Conservation (phyloP, 2,113 vertebrate species). For the Cacatua alba region DNA sequence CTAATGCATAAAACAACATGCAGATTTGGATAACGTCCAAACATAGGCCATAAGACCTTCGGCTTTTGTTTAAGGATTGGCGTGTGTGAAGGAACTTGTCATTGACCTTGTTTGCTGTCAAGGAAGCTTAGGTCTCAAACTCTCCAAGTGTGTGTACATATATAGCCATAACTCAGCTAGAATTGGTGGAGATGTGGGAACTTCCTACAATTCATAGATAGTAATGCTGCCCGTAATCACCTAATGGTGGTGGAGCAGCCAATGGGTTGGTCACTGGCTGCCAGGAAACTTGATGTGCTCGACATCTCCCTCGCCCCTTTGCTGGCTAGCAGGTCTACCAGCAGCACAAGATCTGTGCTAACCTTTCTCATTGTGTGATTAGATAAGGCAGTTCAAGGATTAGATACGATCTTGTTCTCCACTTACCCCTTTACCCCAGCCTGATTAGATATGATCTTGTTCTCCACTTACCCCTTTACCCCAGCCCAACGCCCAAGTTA, state of each 20-base stretch:
- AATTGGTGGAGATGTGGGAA: background rate
- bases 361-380: background rate
- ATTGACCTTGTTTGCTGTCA: background rate
- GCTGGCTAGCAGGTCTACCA: background rate
- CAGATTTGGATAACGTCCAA: background rate
- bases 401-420: background rate
- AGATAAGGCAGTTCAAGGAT: background rate
- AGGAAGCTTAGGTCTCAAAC: background rate
- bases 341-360: background rate
- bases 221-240: background rate
- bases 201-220: background rate
- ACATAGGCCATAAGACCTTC: fast-evolving
- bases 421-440: no score
- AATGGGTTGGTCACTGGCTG: background rate
- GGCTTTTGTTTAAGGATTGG: background rate
- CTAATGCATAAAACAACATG: background rate
- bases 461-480: background rate
- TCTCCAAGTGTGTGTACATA: background rate
- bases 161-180: background rate
- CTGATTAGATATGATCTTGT: background rate
- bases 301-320: no score
- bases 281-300: background rate
- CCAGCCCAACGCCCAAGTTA: background rate
- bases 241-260: background rate
- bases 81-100: background rate